Conservation (phyloP, 2,797 vertebrate genomes). For the Presbytis comata region DNA sequence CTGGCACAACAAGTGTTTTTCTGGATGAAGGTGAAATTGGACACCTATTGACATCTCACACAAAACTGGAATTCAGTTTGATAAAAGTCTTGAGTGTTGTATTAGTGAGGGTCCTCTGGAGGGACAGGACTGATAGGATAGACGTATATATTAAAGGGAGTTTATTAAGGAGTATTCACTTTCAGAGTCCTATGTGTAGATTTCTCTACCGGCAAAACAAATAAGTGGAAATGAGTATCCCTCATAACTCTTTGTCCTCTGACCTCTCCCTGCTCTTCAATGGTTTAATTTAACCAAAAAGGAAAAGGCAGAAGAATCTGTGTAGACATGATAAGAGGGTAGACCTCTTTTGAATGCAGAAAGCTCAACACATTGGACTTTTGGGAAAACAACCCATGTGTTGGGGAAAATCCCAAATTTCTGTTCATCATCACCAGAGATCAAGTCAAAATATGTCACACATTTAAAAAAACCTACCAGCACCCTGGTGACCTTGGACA, state of each 20-base stretch:
- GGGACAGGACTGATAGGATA: background rate
- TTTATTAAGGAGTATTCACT: background rate
- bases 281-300: background rate
- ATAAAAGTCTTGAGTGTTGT: background rate
- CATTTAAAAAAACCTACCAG: background rate
- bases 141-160: background rate
- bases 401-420: fast-evolving
- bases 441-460: background rate
- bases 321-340: background rate
- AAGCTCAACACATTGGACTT: background rate
- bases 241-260: background rate
- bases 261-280: background rate
- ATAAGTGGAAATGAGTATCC: background rate
- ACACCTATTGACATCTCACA: background rate
- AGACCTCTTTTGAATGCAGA: background rate
- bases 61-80: background rate
- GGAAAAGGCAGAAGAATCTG: background rate
- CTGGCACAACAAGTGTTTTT: background rate
- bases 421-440: background rate
- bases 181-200: background rate
- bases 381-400: background rate
- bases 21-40: background rate
- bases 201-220: background rate
- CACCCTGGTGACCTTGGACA: background rate
- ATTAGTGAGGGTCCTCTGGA: background rate